Conservation (phyloP, 1,140 invertebrate species). For the Lepidurus arcticus region DNA sequence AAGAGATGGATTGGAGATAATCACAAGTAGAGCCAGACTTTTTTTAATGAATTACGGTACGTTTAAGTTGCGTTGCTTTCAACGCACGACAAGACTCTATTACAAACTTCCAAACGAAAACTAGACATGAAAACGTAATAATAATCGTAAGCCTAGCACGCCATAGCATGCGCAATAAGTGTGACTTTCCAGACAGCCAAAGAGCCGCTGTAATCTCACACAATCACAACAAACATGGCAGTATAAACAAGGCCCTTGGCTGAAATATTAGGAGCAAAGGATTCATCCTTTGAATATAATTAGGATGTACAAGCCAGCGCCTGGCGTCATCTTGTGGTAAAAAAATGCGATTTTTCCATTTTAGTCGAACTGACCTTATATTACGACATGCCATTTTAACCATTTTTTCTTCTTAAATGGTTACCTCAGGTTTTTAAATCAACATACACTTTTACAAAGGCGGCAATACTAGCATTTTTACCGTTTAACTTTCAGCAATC, state of each 20-base stretch:
- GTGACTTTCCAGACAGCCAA: not conserved
- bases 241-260: not conserved
- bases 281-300: no score
- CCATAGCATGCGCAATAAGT: not conserved
- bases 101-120: not conserved
- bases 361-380: no score
- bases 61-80: not conserved
- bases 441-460: no score
- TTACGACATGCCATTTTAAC: no score
- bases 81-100: no score
- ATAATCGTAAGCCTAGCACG: not conserved
- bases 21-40: not conserved
- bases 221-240: conserved; percentile 11
- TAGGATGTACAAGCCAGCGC: not conserved
- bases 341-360: no score
- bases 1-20: not conserved
- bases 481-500: no score
- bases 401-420: no score
- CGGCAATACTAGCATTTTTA: no score
- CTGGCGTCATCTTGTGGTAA: not conserved
- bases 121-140: not conserved
- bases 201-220: not conserved
- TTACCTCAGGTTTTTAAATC: no score
- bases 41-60: not conserved
- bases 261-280: not conserved